Evolutionary conservation across 2,888 invertebrate genomes (phyloP), one percentile per base, ranked within the genome.

Genomic region (Apodemia hepburni): DNA sequence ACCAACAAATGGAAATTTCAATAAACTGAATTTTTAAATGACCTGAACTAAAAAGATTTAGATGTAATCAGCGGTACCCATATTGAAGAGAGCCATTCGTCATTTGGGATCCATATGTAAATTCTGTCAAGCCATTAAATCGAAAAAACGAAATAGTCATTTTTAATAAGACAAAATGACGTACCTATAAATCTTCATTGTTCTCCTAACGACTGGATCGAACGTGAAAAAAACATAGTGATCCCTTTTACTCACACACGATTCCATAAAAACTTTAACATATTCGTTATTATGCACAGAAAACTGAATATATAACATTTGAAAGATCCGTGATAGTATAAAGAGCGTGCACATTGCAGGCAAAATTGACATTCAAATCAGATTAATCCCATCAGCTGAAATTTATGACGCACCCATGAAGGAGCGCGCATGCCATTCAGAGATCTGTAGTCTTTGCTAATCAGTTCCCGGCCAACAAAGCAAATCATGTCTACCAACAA

Each of bases 341-440:
- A 38, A 86, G 79, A 87, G 80, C 79, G 79, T 81, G 81, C 82
- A 82, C 83, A 83, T 85, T 85, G 81, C 80, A 80, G 82, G 81
- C 86, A 84, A 91, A 90, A 86, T 88, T 88, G 88, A 87, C 89
- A 88, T 85, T 82, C 87, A 91, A 91, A 92, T 92, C 92, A 90
- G 92, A 92, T 92, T 90, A 92, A 89, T 87, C 90, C 91, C 88
- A 92, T 91, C 91, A 92, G 88, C 87, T 87, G 81, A 85, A 87
- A 92, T 92, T 92, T 92, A 92, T 92, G 92, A 92, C 86, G 88
- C 89, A 85, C 85, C 84, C 84, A 74, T 78, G 83, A 82, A 78
- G 51, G 51, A 51, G 51, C 84, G 82, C 84, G 76, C 71, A 74
- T 70, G 79, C 83, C 85, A 82, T 84, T 84, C 84, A 86, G 84